Percentiles rank a stretch among this genome's conserved stretches.
Evolutionary conservation across 2,113 vertebrate genomes (phyloP).

Genomic region (Eurystomus gularis): DNA sequence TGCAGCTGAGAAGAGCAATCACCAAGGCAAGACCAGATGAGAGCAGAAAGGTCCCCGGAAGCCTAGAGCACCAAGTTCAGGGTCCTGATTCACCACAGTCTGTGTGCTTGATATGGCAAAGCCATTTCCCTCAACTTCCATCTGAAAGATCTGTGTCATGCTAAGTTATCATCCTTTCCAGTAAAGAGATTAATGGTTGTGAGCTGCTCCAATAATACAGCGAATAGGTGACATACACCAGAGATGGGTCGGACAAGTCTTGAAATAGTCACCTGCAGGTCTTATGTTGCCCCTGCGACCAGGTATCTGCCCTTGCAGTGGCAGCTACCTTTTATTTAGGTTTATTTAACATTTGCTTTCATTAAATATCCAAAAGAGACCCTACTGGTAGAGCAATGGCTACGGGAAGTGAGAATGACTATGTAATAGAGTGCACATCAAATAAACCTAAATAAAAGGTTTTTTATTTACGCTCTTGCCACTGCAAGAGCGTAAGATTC

Average conservation of each 20-base stretch:
- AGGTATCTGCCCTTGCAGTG: background rate
- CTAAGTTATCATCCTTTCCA: background rate
- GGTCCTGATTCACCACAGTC: background rate
- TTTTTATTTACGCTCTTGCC: too few relatives aligned
- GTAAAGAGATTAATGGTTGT: background rate
- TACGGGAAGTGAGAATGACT: background rate
- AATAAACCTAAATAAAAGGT: background rate
- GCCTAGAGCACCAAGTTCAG: fast-evolving
- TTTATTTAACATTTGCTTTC: background rate
- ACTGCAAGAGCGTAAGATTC: background rate
- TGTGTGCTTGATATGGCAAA: background rate
- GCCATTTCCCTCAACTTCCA: background rate
- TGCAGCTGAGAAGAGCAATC: background rate
- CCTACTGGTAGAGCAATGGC: background rate
- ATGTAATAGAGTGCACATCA: background rate
- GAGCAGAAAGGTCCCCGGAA: background rate
- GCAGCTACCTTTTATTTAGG: background rate
- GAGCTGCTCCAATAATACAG: background rate
- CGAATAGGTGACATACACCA: background rate
- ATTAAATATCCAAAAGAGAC: background rate
- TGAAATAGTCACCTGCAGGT: background rate
- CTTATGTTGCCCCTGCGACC: background rate
- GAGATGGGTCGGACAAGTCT: background rate
- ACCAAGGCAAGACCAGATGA: background rate
- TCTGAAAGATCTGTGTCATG: background rate